Conservation (phyloP, 92 coral and sea anemone species). For the Muricea muricata region DNA sequence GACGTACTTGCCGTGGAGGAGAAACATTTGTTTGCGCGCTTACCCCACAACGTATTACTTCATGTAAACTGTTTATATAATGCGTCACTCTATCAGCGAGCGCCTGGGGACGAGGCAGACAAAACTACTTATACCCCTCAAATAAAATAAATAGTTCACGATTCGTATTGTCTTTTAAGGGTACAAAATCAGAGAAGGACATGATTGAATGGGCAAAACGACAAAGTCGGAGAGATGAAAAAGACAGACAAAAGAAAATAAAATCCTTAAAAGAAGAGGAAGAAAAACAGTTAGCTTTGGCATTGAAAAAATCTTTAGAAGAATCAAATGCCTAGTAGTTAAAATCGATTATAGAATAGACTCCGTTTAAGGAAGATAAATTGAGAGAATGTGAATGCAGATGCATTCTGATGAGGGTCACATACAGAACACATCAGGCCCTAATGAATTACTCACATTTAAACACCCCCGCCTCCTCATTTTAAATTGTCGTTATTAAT, state of each 20-base stretch:
- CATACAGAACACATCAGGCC: not conserved
- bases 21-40: too few species aligned
- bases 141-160: too few species aligned
- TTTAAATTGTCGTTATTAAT: too few species aligned
- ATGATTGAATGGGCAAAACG: slow-evolving; percentile 50
- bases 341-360: not conserved
- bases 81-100: too few species aligned
- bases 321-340: slow-evolving; percentile 32
- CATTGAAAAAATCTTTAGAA: slow-evolving; percentile 46
- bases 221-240: slow-evolving; percentile 39
- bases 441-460: not conserved
- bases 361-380: not conserved
- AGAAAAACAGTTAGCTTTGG: slow-evolving; percentile 38
- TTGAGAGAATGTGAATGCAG: not conserved
- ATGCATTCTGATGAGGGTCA: too few species aligned
- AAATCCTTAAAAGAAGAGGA: slow-evolving; percentile 38
- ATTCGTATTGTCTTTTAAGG: slow-evolving; percentile 15
- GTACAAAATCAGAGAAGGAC: slow-evolving; percentile 33
- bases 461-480: not conserved
- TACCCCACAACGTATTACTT: too few species aligned
- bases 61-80: too few species aligned
- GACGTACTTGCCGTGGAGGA: too few species aligned
- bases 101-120: too few species aligned
- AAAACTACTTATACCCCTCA: too few species aligned
- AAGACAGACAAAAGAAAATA: slow-evolving; percentile 45